Percentiles rank a stretch among this genome's conserved stretches.
phyloP scores from a whole-genome alignment of 2,797 vertebrate species.

The Pelobates cultripes region DNA sequence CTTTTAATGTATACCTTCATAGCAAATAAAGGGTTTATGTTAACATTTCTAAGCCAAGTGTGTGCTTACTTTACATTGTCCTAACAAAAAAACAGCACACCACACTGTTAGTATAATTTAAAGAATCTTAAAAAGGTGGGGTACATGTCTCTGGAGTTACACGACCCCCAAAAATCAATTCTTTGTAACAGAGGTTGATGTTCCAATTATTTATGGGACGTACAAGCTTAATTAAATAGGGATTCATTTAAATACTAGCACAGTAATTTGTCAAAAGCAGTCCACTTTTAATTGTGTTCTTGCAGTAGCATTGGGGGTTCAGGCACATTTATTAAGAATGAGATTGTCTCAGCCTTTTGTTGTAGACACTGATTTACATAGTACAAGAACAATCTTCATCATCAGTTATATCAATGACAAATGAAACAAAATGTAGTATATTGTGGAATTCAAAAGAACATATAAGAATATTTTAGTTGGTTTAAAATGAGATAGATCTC shows the following conservation, averaged over 20 bases:
- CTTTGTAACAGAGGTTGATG: conserved; percentile 10
- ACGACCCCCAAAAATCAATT: conserved; percentile 39
- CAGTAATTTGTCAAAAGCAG: conserved; percentile 41
- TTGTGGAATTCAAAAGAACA: not conserved
- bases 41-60: no score
- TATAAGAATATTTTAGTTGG: not conserved
- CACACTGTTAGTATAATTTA: not conserved
- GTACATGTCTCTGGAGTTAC: not conserved
- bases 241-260: conserved; percentile 41
- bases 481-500: no score
- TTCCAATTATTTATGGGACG: conserved; percentile 34
- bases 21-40: no score
- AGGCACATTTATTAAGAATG: not conserved
- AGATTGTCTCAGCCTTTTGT: not conserved
- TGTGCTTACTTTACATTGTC: no score
- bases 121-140: conserved; percentile 2
- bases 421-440: not conserved
- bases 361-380: not conserved
- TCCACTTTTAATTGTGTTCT: conserved; percentile 34
- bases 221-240: conserved; percentile 41
- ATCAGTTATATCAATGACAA: not conserved
- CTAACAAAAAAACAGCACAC: no score
- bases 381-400: not conserved
- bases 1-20: no score
- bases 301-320: not conserved